These are phyloP conservation scores for Antedon mediterranea DNA, from an alignment of 53 echinoderm and acorn worm genomes.

Conservation along the genomic window DNA sequence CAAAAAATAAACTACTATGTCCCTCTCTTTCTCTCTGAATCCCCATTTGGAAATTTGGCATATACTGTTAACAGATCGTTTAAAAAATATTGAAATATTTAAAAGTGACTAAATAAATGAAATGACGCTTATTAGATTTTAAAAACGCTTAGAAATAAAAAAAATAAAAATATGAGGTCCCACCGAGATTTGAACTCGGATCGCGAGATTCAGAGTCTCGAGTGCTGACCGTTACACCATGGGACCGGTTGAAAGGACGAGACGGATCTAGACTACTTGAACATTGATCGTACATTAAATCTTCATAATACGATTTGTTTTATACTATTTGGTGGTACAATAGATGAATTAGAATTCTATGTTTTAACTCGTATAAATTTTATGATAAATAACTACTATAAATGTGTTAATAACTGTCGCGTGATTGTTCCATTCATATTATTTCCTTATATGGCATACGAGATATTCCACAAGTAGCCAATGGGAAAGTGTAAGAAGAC, in stretches of 20 bases:
- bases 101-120: neutral
- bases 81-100: too few relatives aligned
- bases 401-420: neutral
- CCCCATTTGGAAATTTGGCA: too few relatives aligned
- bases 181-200: conserved; percentile 99
- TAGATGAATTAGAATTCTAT: too few relatives aligned
- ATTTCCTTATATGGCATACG: neutral
- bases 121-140: neutral
- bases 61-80: too few relatives aligned
- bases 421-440: neutral
- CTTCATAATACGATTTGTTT: neutral
- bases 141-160: neutral
- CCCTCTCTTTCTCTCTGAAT: too few relatives aligned
- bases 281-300: neutral
- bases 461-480: conserved; percentile 1
- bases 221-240: conserved; percentile 99
- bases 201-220: conserved; percentile 99
- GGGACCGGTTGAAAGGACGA: conserved; percentile 26
- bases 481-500: neutral
- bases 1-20: too few relatives aligned
- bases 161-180: conserved; percentile 60
- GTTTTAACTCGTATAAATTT: too few relatives aligned
- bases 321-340: neutral
- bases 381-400: neutral
- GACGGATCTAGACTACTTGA: neutral